These are phyloP conservation scores for Andricus quercusramuli DNA, from an alignment of 2,888 invertebrate species.

Conservation along the genomic window DNA sequence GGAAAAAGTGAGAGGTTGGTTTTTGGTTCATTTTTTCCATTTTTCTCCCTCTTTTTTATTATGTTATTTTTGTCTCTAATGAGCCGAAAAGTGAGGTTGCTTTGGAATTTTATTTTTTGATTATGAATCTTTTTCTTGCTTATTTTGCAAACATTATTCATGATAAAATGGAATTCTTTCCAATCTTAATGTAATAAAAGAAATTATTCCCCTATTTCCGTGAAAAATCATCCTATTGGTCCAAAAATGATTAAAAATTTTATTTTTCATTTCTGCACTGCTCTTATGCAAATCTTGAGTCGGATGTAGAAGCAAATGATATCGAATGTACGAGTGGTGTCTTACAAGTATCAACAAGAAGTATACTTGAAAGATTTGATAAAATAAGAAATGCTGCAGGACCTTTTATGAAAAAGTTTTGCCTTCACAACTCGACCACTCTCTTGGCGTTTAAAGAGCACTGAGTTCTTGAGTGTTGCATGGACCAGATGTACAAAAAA, in stretches of 20 bases:
- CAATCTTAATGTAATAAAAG: too few relatives aligned
- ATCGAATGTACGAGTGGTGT: not conserved
- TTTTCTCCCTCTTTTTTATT: too few relatives aligned
- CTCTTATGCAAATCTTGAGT: not conserved
- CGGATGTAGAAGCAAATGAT: not conserved
- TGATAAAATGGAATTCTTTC: too few relatives aligned
- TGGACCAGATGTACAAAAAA: slow-evolving; percentile 19
- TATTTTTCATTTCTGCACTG: not conserved
- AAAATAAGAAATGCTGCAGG: slow-evolving; percentile 22
- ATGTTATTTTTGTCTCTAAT: too few relatives aligned
- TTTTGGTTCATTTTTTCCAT: too few relatives aligned
- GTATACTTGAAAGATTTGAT: slow-evolving; percentile 39
- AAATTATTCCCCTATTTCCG: too few relatives aligned
- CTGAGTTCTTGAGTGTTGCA: slow-evolving; percentile 17
- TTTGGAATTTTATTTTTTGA: too few relatives aligned
- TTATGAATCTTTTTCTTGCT: too few relatives aligned
- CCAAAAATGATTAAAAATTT: not conserved
- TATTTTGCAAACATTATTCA: too few relatives aligned
- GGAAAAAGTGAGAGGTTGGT: too few relatives aligned
- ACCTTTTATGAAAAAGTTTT: slow-evolving; percentile 33
- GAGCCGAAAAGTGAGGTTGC: too few relatives aligned
- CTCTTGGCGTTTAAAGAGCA: slow-evolving; percentile 36
- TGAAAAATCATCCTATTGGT: not conserved
- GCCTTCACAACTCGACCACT: slow-evolving; percentile 37
- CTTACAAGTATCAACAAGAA: slow-evolving; percentile 34